Conservation (phyloP, 2,888 invertebrate genomes). For the Parasteatoda lunata region DNA sequence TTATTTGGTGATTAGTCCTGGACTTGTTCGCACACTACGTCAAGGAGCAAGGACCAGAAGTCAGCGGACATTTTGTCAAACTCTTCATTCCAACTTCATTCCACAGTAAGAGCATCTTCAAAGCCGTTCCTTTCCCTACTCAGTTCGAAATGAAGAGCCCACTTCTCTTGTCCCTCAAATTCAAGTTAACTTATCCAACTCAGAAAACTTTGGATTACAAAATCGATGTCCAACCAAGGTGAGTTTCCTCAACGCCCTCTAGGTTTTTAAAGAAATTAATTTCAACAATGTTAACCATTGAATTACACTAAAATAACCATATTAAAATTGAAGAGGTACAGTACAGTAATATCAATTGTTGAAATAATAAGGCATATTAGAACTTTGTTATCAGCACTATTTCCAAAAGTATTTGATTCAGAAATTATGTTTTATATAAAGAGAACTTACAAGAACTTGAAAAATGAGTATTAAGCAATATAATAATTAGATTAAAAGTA, state of each 20-base stretch:
- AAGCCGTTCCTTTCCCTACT: constrained; percentile 63
- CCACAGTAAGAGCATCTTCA: constrained; percentile 53
- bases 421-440: no score
- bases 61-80: constrained; percentile 59
- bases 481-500: no score
- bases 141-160: constrained; percentile 66
- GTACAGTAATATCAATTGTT: no score
- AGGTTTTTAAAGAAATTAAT: no score
- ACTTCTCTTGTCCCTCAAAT: constrained; percentile 57
- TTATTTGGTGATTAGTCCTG: constrained; percentile 14
- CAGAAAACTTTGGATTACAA: not conserved
- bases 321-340: no score
- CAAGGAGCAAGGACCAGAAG: not conserved
- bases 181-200: not conserved
- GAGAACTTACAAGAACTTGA: no score
- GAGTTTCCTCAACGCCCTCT: not conserved
- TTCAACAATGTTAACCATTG: no score
- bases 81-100: constrained; percentile 63
- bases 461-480: no score
- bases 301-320: no score
- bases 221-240: constrained; percentile 31
- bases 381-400: no score
- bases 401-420: no score
- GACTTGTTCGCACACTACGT: constrained; percentile 14
- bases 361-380: no score